Conservation (phyloP, 2,113 vertebrate genomes). For the Cisticola juncidis region DNA sequence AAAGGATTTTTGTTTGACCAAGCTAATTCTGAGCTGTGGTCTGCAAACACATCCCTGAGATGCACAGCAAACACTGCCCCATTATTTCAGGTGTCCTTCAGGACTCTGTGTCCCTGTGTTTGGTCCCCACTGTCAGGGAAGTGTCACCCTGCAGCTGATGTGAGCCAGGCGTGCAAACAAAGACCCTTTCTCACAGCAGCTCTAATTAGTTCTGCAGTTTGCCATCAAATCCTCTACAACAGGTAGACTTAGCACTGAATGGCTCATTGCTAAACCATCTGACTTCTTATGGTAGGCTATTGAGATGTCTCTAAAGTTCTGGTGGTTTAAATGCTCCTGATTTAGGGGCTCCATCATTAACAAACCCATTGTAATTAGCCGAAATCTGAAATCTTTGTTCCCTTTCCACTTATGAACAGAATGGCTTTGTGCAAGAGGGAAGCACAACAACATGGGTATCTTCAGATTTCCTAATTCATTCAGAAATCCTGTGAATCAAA, state of each 20-base stretch:
- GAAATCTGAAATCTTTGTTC: not conserved
- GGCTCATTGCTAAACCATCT: not conserved
- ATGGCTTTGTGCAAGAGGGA: not conserved
- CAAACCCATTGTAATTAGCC: not conserved
- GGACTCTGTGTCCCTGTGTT: not conserved
- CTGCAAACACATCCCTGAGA: not conserved
- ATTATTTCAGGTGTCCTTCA: not conserved
- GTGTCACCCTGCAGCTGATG: not conserved
- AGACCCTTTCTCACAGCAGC: not conserved
- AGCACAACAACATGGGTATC: not conserved
- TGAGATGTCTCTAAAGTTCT: not conserved
- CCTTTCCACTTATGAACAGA: not conserved
- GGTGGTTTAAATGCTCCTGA: not conserved
- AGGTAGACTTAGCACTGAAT: not conserved
- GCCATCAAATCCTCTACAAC: not conserved
- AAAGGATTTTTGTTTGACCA: not conserved
- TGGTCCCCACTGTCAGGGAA: not conserved
- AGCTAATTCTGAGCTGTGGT: not conserved
- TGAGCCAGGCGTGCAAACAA: not conserved
- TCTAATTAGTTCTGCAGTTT: not conserved
- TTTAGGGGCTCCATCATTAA: not conserved
- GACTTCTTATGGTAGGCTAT: not conserved
- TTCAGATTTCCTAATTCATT: not conserved
- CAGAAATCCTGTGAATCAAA: not conserved
- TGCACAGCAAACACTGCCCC: not conserved